A percentile compares a stretch with the other conserved stretches of the same genome.
These are phyloP conservation scores for Tetrax tetrax DNA, from an alignment of 2,113 vertebrate species.

Conservation along the genomic window DNA sequence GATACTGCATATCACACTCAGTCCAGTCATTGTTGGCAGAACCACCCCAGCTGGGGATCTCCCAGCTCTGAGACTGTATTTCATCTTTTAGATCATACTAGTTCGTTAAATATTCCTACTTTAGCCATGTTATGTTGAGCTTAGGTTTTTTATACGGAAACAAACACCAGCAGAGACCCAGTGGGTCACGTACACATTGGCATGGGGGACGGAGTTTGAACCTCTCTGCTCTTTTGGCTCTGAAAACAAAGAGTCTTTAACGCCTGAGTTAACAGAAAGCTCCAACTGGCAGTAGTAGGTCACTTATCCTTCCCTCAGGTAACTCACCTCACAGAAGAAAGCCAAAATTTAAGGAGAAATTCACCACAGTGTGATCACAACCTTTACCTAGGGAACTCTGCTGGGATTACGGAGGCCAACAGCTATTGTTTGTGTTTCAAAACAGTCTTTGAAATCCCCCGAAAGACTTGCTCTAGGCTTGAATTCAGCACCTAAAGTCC, in stretches of 20 bases:
- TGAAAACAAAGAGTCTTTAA: background rate
- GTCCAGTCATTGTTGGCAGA: background rate
- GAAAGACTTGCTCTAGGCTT: background rate
- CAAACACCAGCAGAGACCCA: background rate
- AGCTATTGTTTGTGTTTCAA: background rate
- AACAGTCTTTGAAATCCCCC: background rate
- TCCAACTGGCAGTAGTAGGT: background rate
- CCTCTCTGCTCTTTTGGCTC: background rate
- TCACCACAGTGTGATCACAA: background rate
- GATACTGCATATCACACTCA: background rate
- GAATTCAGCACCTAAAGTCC: background rate
- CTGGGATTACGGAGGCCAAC: background rate
- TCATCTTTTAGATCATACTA: background rate
- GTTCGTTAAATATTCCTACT: background rate
- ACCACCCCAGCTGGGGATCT: background rate
- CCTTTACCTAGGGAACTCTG: background rate
- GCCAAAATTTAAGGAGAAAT: background rate
- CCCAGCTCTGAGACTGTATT: background rate
- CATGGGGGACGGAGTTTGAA: background rate
- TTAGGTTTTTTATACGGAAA: background rate
- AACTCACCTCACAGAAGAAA: background rate
- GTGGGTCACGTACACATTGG: background rate
- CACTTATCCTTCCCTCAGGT: background rate
- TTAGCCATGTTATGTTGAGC: background rate
- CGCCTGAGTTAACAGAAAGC: background rate